These are phyloP conservation scores for Branchipolynoe longqiensis DNA, from an alignment of 2,888 invertebrate species.

Conservation along the genomic window DNA sequence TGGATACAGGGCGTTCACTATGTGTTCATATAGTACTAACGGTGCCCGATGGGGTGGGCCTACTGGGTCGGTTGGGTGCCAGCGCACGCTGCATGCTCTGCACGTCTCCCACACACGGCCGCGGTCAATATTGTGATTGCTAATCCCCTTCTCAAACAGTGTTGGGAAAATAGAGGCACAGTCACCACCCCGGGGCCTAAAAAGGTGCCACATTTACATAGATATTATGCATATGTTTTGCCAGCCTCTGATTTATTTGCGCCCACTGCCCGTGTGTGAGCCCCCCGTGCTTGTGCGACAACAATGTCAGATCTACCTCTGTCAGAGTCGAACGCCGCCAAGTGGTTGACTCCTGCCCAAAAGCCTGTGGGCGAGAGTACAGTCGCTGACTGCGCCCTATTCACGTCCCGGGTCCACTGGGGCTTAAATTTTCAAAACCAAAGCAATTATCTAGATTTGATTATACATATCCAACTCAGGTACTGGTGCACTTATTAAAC, in stretches of 20 bases:
- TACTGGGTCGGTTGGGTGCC: not conserved
- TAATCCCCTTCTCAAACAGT: conserved; percentile 58
- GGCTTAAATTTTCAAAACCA: no score
- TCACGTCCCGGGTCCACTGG: no score
- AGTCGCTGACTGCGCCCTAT: no score
- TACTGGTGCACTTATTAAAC: no score
- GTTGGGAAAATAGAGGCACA: conserved; percentile 56
- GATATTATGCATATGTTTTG: conserved; percentile 58
- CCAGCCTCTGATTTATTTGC: conserved; percentile 49
- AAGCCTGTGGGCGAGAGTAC: no score
- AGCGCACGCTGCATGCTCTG: conserved; percentile 11
- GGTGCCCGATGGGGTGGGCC: not conserved
- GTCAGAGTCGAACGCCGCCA: no score
- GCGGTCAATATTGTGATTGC: conserved; percentile 54
- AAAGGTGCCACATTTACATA: conserved; percentile 58
- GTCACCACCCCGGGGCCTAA: conserved; percentile 34
- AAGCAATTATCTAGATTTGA: no score
- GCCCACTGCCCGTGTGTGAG: not conserved
- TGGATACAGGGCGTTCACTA: not conserved
- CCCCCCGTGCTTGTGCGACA: not conserved
- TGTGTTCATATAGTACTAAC: not conserved
- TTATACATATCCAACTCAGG: no score
- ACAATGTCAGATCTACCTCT: not conserved
- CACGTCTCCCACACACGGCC: conserved; percentile 45
- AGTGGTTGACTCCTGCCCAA: no score